These are phyloP conservation scores for Pseudorectes ferrugineus DNA, from an alignment of 2,113 vertebrate species.

Conservation along the genomic window DNA sequence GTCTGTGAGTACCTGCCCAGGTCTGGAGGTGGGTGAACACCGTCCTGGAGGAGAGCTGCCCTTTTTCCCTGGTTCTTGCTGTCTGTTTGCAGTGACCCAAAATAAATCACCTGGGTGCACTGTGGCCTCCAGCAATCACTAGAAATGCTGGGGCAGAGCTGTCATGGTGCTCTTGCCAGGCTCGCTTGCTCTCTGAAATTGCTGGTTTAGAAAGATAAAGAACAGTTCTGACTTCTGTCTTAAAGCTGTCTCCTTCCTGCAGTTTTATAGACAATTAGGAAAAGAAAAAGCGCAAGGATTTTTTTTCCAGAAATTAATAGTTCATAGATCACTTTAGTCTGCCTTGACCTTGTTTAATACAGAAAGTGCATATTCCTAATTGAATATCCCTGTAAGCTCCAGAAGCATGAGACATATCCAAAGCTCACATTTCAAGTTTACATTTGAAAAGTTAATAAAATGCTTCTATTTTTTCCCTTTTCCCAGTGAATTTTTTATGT, in stretches of 20 bases:
- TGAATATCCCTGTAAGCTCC: background rate
- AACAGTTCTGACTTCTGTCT: background rate
- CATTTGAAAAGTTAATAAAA: constrained; percentile 15
- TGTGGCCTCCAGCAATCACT: background rate
- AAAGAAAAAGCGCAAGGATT: background rate
- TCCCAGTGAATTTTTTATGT: background rate
- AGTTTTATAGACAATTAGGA: background rate
- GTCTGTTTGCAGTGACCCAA: background rate
- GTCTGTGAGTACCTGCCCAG: background rate
- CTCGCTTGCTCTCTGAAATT: background rate
- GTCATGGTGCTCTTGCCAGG: background rate
- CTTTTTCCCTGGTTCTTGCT: background rate
- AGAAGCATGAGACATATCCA: background rate
- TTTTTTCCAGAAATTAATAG: background rate
- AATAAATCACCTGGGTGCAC: background rate
- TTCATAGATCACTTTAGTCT: background rate
- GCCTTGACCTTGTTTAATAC: background rate
- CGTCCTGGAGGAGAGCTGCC: background rate
- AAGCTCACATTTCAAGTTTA: background rate
- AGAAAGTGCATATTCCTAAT: background rate
- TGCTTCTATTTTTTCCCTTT: constrained; percentile 2
- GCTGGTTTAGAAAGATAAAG: background rate
- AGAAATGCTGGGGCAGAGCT: background rate
- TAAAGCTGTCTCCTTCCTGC: background rate
- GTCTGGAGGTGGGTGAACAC: background rate